Evolutionary conservation across 1,140 invertebrate species (phyloP).

Genomic region (Physella acuta): DNA sequence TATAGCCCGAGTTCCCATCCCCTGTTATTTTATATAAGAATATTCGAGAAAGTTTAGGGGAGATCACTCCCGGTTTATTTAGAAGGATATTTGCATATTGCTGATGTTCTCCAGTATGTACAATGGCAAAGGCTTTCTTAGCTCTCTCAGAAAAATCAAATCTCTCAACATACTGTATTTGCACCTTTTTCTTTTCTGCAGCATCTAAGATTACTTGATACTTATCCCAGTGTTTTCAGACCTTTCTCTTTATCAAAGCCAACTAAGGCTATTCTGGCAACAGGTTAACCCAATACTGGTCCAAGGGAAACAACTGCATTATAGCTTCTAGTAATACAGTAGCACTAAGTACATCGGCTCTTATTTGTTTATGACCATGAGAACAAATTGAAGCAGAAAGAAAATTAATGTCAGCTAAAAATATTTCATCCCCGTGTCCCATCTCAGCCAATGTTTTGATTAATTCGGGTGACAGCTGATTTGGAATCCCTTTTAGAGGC

Average conservation of each 20-base stretch:
- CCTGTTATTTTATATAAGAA: too few species aligned
- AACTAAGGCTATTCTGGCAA: too few species aligned
- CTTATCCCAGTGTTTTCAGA: too few species aligned
- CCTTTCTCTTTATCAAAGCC: too few species aligned
- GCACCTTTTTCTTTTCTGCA: too few species aligned
- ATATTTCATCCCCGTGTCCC: conserved; percentile 64
- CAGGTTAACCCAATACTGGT: conserved; percentile 58
- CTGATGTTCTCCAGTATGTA: conserved; percentile 59
- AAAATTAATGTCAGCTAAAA: conserved; percentile 62
- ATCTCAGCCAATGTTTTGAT: conserved; percentile 60
- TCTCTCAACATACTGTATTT: conserved; percentile 56
- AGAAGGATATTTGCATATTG: conserved; percentile 61
- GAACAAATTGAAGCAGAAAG: conserved; percentile 56
- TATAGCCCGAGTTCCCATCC: too few species aligned
- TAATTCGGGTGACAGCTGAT: conserved; percentile 62
- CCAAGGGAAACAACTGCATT: conserved; percentile 61
- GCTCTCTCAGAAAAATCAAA: conserved; percentile 63
- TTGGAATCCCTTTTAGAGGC: conserved; percentile 61
- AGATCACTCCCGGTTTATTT: conserved; percentile 47
- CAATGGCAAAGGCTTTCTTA: conserved; percentile 61
- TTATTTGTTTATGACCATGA: conserved; percentile 55
- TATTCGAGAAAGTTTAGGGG: too few species aligned
- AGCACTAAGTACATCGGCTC: conserved; percentile 59
- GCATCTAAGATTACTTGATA: too few species aligned
- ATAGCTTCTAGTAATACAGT: conserved; percentile 57